Percentiles rank a stretch among this genome's conserved stretches.
phyloP scores from a whole-genome alignment of 2,888 invertebrate species.

The Limenitis camilla region DNA sequence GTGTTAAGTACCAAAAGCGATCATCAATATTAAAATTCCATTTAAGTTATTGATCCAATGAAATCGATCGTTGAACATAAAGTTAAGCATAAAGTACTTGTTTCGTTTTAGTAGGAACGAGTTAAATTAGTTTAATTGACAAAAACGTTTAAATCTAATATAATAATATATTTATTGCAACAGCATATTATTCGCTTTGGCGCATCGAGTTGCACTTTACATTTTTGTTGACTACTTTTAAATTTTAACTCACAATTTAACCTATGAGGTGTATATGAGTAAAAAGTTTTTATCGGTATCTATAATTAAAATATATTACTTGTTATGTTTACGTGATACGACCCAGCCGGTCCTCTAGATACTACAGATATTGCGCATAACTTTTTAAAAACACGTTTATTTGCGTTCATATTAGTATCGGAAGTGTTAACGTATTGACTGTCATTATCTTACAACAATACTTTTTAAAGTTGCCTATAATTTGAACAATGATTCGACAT shows the following conservation, averaged over 20 bases:
- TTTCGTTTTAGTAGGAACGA: no score
- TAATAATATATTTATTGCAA: constrained; percentile 44
- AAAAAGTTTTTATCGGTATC: background rate
- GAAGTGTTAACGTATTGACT: background rate
- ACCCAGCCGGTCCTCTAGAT: constrained; percentile 2
- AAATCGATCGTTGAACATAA: no score
- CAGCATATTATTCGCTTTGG: constrained; percentile 53
- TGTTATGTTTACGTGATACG: background rate
- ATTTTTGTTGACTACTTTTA: background rate
- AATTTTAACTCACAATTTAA: background rate
- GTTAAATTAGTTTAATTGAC: constrained; percentile 19
- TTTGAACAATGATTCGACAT: no score
- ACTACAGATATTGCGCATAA: constrained; percentile 5
- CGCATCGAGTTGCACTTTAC: constrained; percentile 42
- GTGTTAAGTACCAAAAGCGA: background rate
- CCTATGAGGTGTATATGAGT: background rate
- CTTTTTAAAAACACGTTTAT: constrained; percentile 23
- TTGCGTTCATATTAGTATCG: background rate
- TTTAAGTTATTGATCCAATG: no score
- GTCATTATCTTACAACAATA: no score
- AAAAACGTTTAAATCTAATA: constrained; percentile 24
- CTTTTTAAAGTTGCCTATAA: no score
- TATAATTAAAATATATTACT: background rate
- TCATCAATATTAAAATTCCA: background rate
- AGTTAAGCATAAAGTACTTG: no score